Percentiles rank a stretch among this genome's conserved stretches.
Evolutionary conservation across 2,113 vertebrate genomes (phyloP).

Genomic region (Caranx melampygus): DNA sequence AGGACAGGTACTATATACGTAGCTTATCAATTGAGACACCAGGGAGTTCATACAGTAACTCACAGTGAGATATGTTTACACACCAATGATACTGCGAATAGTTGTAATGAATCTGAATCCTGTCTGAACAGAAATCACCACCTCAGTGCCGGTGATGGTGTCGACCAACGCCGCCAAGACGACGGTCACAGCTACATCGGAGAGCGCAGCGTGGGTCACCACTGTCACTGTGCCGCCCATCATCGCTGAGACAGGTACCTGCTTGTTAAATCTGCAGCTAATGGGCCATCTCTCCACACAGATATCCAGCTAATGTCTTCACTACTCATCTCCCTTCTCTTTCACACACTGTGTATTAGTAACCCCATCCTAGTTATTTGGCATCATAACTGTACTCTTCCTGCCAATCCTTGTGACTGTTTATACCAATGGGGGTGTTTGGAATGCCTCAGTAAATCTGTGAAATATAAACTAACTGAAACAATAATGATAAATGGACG

Average conservation of each 20-base stretch:
- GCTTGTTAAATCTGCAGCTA: background rate
- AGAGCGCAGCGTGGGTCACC: slow-evolving; percentile 59
- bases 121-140: slow-evolving; percentile 75
- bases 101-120: slow-evolving; percentile 10
- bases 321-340: background rate
- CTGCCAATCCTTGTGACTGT: slow-evolving; percentile 28
- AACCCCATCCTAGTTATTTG: slow-evolving; percentile 8
- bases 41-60: slow-evolving; percentile 13
- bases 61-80: slow-evolving; percentile 28
- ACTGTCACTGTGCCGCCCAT: slow-evolving; percentile 67
- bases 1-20: slow-evolving; percentile 41
- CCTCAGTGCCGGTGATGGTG: slow-evolving; percentile 67
- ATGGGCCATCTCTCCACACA: background rate
- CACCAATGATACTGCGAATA: background rate
- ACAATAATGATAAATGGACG: slow-evolving; percentile 28
- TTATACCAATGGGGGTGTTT: slow-evolving; percentile 10
- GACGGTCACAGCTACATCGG: slow-evolving; percentile 13
- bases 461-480: slow-evolving; percentile 39
- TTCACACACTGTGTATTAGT: background rate
- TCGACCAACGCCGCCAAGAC: slow-evolving; percentile 58
- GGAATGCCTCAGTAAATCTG: slow-evolving; percentile 44
- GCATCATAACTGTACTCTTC: background rate
- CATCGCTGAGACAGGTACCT: slow-evolving; percentile 77
- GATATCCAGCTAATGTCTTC: background rate
- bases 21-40: slow-evolving; percentile 23